Conservation (phyloP, 2,888 invertebrate species). For the Pachliopta kotzebuea region DNA sequence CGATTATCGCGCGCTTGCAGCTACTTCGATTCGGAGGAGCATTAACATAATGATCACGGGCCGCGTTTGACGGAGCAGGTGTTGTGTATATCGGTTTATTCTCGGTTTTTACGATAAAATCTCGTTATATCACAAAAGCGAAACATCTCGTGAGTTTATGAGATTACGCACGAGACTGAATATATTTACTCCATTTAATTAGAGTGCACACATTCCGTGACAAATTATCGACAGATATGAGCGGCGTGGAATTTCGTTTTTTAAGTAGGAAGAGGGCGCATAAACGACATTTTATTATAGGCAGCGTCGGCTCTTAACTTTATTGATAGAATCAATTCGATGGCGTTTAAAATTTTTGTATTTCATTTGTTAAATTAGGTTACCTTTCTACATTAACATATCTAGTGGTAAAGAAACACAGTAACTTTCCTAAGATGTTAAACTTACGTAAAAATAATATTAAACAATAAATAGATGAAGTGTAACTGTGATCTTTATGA, state of each 20-base stretch:
- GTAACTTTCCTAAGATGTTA: not conserved
- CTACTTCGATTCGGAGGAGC: conserved; percentile 56
- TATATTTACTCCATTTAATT: conserved; percentile 31
- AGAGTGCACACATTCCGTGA: conserved; percentile 27
- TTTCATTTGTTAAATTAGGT: not conserved
- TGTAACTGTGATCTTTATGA: too few species aligned
- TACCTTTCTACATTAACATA: not conserved
- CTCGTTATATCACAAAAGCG: conserved; percentile 69
- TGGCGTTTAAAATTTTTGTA: not conserved
- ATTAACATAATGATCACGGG: conserved; percentile 76
- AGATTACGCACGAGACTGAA: conserved; percentile 50
- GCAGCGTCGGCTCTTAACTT: conserved; percentile 12
- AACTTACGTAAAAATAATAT: not conserved
- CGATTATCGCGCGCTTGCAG: conserved; percentile 46
- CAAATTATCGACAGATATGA: conserved; percentile 21
- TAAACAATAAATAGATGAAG: too few species aligned
- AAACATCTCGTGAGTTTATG: conserved; percentile 58
- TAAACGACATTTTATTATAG: conserved; percentile 9
- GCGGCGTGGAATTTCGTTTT: conserved; percentile 7
- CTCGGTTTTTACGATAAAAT: conserved; percentile 76
- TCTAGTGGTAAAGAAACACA: not conserved
- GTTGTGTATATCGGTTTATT: conserved; percentile 74
- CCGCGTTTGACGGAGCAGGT: conserved; percentile 76
- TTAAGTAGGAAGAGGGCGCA: conserved; percentile 3
- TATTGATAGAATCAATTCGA: conserved; percentile 16